phyloP scores from a whole-genome alignment of 2,888 invertebrate species.

The Uropetala carovei region DNA sequence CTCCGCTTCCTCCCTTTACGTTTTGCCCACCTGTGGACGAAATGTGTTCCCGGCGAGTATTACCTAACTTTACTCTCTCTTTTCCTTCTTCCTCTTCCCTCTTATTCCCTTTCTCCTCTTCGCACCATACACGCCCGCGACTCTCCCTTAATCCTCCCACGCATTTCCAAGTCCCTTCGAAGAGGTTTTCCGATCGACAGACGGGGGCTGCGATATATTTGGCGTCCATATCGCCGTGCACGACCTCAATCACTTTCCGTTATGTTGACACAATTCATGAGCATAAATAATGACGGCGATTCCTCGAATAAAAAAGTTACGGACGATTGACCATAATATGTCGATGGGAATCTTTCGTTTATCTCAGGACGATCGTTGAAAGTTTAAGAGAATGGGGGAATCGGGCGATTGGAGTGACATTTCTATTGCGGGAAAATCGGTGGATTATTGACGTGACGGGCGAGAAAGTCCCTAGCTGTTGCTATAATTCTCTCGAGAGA shows the following conservation, averaged over 20 bases:
- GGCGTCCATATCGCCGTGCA: not conserved
- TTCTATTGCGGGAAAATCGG: not conserved
- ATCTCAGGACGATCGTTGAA: not conserved
- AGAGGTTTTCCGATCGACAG: too few relatives aligned
- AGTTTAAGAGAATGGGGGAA: not conserved
- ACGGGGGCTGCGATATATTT: too few relatives aligned
- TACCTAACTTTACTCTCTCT: not conserved
- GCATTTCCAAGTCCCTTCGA: too few relatives aligned
- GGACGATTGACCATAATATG: not conserved
- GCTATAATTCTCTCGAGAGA: not conserved
- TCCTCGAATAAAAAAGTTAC: too few relatives aligned
- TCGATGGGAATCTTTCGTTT: not conserved
- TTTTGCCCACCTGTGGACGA: conserved; percentile 60
- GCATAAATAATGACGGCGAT: not conserved
- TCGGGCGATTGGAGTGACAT: not conserved
- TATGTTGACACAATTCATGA: not conserved
- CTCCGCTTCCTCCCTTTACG: conserved; percentile 66
- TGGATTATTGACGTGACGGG: too few relatives aligned
- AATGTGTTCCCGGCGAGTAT: conserved; percentile 18
- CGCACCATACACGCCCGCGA: not conserved
- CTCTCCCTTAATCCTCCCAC: too few relatives aligned
- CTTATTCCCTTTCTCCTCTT: not conserved
- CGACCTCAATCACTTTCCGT: not conserved
- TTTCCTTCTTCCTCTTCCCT: not conserved
- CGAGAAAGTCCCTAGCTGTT: not conserved